These are phyloP conservation scores for Xestia sexstrigata DNA, from an alignment of 2,888 invertebrate genomes.

Conservation along the genomic window DNA sequence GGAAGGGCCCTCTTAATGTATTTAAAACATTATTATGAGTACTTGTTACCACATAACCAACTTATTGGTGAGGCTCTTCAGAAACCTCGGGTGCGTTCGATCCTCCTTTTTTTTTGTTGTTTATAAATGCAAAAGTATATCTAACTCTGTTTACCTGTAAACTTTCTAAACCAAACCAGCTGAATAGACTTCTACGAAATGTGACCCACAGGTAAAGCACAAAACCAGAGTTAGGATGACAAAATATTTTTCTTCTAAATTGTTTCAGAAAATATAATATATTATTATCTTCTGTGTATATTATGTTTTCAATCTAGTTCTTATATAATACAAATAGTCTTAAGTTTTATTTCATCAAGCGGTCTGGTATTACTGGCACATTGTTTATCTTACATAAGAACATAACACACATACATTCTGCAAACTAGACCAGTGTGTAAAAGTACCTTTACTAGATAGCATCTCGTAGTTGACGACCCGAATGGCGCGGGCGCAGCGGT, in stretches of 20 bases:
- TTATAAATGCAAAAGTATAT: neutral
- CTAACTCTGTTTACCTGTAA: neutral
- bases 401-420: constrained; percentile 16
- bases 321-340: neutral
- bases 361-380: neutral
- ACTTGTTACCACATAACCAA: neutral
- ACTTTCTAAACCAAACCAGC: neutral
- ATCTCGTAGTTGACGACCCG: neutral
- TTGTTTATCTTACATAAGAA: constrained; percentile 25
- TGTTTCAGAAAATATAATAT: neutral
- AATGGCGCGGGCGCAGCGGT: no score
- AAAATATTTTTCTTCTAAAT: neutral
- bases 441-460: constrained; percentile 1
- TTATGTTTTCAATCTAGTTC: neutral
- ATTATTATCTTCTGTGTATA: neutral
- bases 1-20: no score
- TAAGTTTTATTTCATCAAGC: neutral
- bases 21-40: neutral
- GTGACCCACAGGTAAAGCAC: neutral
- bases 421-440: constrained; percentile 7
- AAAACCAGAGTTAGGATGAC: neutral
- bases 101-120: no score
- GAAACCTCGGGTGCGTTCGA: neutral
- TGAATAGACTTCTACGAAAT: neutral
- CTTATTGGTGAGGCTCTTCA: neutral